Base-by-base conservation (phyloP, 2,888 invertebrate genomes). In the Eulithis prunata region DNA sequence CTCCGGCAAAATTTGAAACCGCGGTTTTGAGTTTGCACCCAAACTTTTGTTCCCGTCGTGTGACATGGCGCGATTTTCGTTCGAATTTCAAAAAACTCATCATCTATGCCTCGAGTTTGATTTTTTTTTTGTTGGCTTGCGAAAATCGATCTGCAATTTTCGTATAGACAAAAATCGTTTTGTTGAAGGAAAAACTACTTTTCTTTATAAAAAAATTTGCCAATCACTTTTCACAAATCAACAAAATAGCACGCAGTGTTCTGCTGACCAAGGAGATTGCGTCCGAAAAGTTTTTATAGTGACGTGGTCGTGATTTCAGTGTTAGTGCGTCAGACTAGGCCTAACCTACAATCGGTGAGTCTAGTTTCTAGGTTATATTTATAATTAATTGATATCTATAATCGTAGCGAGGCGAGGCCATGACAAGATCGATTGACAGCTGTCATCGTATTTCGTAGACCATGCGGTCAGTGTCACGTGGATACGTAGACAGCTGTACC, bases 21-120 rank as follows among this genome's bases (percentile, higher is more conserved):
- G 68, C 75, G 74, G 76, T 78, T 81, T 78, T 76, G 75, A 76
- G 75, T 78, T 74, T 69, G 73, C 77, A 76, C 75, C 66, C 66
- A 54, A 58, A 65, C 59, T 68, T 69, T 64, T 68, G 71, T 69
- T 66, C 71, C 65, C 64, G 64, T 60, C 64, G 62, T 61, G 55
- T 64, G 60, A 65, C 71, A 66, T 57, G 60, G 66, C 65, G 69
- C 66, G 75, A 74, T 74, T 74, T 74, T 78, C 77, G 73, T 75
- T 74, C 69, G 70, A 73, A 68, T 66, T 72, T 67, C 71, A 70
- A 72, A 58, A 53, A 38, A 14, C 38, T 38, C 21, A 21, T 49
- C 7, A 41, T 41, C 10, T 21, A 21, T 21, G 2, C 21, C 21
- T 21, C 21, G 21, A 32, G 32, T 32, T 6, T 6, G 32, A 5